phyloP scores from a whole-genome alignment of 2,888 invertebrate species.

The Himalopsyche kuldschensis region DNA sequence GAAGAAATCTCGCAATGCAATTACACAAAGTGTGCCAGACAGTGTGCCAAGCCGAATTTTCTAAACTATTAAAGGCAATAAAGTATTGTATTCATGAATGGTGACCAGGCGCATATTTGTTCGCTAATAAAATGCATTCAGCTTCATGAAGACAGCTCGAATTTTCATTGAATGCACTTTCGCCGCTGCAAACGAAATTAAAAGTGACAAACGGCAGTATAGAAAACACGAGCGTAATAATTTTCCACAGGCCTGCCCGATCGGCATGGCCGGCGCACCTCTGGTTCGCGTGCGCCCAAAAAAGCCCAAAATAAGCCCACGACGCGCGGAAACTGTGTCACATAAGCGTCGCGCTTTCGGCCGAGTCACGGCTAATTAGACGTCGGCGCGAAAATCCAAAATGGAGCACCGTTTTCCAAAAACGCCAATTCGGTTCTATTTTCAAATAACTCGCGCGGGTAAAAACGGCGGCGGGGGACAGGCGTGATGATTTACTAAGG shows the following conservation, averaged over 20 bases:
- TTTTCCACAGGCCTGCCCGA: background rate
- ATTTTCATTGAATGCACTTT: too few species aligned
- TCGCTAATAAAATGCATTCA: too few species aligned
- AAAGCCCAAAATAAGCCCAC: background rate
- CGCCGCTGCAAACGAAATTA: background rate
- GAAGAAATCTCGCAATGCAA: too few species aligned
- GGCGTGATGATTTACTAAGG: background rate
- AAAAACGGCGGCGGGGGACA: background rate
- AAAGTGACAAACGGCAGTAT: background rate
- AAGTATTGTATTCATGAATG: too few species aligned
- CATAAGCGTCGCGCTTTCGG: background rate
- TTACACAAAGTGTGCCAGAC: too few species aligned
- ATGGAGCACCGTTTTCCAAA: constrained; percentile 4
- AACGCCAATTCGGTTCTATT: constrained; percentile 12
- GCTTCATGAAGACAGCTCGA: too few species aligned
- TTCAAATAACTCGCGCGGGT: background rate
- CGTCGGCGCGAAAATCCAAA: constrained; percentile 17
- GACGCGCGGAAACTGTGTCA: background rate
- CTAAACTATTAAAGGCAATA: too few species aligned
- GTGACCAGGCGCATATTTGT: too few species aligned
- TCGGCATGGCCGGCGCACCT: background rate
- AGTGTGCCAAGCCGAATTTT: too few species aligned
- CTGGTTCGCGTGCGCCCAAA: background rate
- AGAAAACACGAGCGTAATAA: background rate
- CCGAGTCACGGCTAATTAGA: constrained; percentile 26